Percentiles rank a stretch among this genome's conserved stretches.
Evolutionary conservation across 2,888 invertebrate species (phyloP).

Genomic region (Phasia obesa): DNA sequence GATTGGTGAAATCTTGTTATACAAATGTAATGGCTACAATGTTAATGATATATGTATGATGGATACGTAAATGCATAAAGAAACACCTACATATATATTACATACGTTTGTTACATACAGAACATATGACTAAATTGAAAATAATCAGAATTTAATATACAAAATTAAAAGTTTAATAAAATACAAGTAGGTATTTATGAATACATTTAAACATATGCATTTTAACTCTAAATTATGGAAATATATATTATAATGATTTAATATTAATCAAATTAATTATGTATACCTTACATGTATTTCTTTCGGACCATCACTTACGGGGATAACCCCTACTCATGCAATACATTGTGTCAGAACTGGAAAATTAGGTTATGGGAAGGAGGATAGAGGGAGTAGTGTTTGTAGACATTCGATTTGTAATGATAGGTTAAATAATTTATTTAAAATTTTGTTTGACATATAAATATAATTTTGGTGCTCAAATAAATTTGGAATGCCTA

Average conservation of each 20-base stretch:
- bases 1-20: slow-evolving; percentile 36
- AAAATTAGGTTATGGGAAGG: too few species aligned
- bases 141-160: slow-evolving; percentile 17
- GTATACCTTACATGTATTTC: background rate
- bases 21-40: slow-evolving; percentile 28
- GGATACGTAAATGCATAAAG: slow-evolving; percentile 8
- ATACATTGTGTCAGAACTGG: too few species aligned
- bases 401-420: too few species aligned
- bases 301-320: too few species aligned
- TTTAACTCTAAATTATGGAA: slow-evolving; percentile 31
- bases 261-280: slow-evolving; percentile 54
- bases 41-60: slow-evolving; percentile 20
- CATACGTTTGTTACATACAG: background rate
- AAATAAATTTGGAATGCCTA: too few species aligned
- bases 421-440: too few species aligned
- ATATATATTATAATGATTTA: slow-evolving; percentile 49
- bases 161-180: slow-evolving; percentile 30
- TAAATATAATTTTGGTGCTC: too few species aligned
- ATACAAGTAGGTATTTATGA: background rate
- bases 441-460: too few species aligned
- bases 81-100: background rate
- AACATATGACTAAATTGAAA: slow-evolving; percentile 1
- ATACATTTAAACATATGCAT: background rate
- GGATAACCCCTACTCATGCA: too few species aligned
- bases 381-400: too few species aligned